Conservation (phyloP, 1,140 invertebrate species). For the Camponotus floridanus region DNA sequence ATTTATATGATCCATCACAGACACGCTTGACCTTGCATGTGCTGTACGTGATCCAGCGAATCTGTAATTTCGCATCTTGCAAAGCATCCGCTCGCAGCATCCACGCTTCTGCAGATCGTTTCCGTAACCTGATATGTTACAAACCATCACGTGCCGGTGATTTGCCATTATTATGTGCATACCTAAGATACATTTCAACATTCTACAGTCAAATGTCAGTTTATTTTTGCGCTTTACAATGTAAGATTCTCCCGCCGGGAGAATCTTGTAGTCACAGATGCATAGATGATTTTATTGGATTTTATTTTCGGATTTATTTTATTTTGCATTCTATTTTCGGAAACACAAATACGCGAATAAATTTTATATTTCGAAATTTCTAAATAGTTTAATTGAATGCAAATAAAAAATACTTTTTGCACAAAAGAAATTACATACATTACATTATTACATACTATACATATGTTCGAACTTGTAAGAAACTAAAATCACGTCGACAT, state of each 20-base stretch:
- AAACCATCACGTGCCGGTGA: slow-evolving; percentile 42
- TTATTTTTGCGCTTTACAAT: slow-evolving; percentile 1
- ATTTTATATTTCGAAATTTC: too few relatives aligned
- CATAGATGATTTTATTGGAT: too few relatives aligned
- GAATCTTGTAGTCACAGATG: not conserved
- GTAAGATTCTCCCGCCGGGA: not conserved
- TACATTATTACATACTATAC: not conserved
- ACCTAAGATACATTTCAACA: slow-evolving; percentile 6
- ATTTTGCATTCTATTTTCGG: too few relatives aligned
- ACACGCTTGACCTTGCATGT: slow-evolving; percentile 49
- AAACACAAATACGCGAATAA: too few relatives aligned
- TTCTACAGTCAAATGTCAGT: not conserved
- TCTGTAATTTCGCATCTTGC: slow-evolving; percentile 54
- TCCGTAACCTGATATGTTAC: slow-evolving; percentile 54
- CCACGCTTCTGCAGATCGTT: slow-evolving; percentile 31
- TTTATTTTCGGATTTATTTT: too few relatives aligned
- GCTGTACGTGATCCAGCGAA: slow-evolving; percentile 16
- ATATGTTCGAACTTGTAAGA: not conserved
- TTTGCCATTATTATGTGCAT: slow-evolving; percentile 56
- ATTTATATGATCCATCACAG: slow-evolving; percentile 24
- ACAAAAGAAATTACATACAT: not conserved
- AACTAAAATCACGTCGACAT: not conserved
- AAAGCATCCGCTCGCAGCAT: slow-evolving; percentile 41
- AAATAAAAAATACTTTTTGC: not conserved
- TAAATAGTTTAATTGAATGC: not conserved